Evolutionary conservation across 2,888 invertebrate species (phyloP), one percentile per base, ranked within the genome.

Genomic region (Stenichneumon culpator): DNA sequence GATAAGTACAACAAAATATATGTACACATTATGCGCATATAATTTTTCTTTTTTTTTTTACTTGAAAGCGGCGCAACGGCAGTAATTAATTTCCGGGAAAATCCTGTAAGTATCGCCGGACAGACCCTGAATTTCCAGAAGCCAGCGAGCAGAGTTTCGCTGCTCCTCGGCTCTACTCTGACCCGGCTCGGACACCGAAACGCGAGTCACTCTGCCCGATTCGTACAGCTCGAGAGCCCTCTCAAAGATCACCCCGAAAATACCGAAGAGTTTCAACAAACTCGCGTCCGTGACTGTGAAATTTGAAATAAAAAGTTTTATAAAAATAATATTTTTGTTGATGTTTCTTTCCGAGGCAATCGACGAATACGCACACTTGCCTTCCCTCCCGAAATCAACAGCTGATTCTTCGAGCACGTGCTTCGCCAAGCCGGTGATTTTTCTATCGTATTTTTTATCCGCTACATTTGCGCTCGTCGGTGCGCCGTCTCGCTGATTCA

Each of bases 61-160:
- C 94, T 92, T 93, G 87, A 97, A 97, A 1, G 95, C 95, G n/a
- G 90, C 93, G 89, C 97, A 97, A 9, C 95, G 95, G 86, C 97
- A 97, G 91, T 95, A 97, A 91, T 97, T 97, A 9, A 96, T 93
- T 32, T 95, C 93, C 0, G 96, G 95, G 88, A 96, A 96, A 39
- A 97, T 92, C 72, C 95, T 95, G 86, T 96, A 96, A 74, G 95
- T 95, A n/a, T 95, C 94, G 65, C 94, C 94, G 5, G 95, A 94
- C 75, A 95, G 94, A 7, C 95, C 95, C 77, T 94, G 94, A 4
- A 97, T 94, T 95, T 96, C 96, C 60, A 96, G 94, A 22, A 97
- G 91, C 89, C 93, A 93, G 89, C 95, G 89, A 44, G 86, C 83
- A n/a, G 86, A 86, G 28, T 86, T 74, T 73, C 69, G 85, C 1